Percentiles rank a stretch among this genome's conserved stretches.
These are phyloP conservation scores for Brienomyrus longianalis DNA, from an alignment of 2,113 vertebrate genomes.

Conservation along the genomic window DNA sequence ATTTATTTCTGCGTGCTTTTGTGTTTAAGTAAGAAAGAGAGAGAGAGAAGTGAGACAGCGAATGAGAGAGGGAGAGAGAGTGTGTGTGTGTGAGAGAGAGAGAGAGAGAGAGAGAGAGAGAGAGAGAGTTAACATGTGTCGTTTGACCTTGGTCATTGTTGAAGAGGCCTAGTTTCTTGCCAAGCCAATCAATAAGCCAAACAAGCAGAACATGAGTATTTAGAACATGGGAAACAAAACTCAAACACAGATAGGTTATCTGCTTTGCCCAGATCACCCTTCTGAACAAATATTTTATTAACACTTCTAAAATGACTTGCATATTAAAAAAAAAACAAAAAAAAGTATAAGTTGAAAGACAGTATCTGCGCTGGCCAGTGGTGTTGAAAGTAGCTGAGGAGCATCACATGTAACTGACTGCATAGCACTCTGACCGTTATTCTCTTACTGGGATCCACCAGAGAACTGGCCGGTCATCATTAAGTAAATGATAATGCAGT, in stretches of 20 bases:
- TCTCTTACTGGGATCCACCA: not conserved
- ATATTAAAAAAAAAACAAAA: conserved; percentile 70
- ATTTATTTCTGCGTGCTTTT: not conserved
- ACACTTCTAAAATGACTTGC: conserved; percentile 99
- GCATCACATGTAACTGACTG: conserved; percentile 41
- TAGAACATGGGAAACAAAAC: conserved; percentile 97
- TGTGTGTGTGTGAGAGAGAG: not conserved
- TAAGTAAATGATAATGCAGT: not conserved
- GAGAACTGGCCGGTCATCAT: not conserved
- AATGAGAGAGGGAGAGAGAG: conserved; percentile 15
- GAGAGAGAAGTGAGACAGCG: not conserved
- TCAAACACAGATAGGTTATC: conserved; percentile 99
- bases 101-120: not conserved
- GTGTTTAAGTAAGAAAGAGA: conserved; percentile 21
- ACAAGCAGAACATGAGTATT: conserved; percentile 99
- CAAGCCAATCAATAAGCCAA: conserved; percentile 99
- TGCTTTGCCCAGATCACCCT: conserved; percentile 95
- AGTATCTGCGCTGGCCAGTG: conserved; percentile 40
- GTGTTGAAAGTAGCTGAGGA: conserved; percentile 57
- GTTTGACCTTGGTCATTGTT: conserved; percentile 98
- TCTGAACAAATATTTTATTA: conserved; percentile 99
- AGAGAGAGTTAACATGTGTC: conserved; percentile 16
- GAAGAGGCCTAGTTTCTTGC: conserved; percentile 97
- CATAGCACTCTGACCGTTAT: not conserved
- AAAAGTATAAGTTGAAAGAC: conserved; percentile 46